These are phyloP conservation scores for Acarapis woodi DNA, from an alignment of 1,140 invertebrate genomes.

Conservation along the genomic window DNA sequence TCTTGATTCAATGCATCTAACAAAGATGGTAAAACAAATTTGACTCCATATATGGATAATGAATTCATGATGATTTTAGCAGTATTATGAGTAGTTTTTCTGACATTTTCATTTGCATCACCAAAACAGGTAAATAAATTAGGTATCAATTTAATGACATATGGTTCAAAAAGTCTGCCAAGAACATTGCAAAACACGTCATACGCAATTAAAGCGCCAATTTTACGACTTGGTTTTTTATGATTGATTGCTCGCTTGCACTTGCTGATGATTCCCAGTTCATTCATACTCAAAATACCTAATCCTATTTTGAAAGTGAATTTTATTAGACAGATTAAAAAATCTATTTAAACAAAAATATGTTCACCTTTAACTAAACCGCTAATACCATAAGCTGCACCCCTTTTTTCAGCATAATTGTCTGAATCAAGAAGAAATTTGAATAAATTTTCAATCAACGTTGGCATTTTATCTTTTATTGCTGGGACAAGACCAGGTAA, in stretches of 20 bases:
- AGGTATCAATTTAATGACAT: slow-evolving; percentile 85
- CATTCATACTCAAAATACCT: slow-evolving; percentile 77
- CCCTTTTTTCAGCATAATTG: slow-evolving; percentile 78
- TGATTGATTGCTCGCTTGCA: slow-evolving; percentile 80
- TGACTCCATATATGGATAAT: slow-evolving; percentile 81
- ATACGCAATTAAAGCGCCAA: slow-evolving; percentile 87
- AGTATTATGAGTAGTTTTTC: slow-evolving; percentile 61
- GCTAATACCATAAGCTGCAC: slow-evolving; percentile 24
- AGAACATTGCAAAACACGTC: slow-evolving; percentile 86
- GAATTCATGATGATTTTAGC: slow-evolving; percentile 88
- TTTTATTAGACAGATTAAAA: too few species aligned
- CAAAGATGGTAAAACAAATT: slow-evolving; percentile 65
- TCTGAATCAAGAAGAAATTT: slow-evolving; percentile 64
- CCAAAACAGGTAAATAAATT: slow-evolving; percentile 84
- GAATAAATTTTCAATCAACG: slow-evolving; percentile 58
- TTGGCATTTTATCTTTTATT: slow-evolving; percentile 59
- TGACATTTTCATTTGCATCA: slow-evolving; percentile 46
- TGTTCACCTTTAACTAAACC: slow-evolving; percentile 56
- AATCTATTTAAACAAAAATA: too few species aligned
- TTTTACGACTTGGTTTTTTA: slow-evolving; percentile 69
- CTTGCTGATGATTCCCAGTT: slow-evolving; percentile 78
- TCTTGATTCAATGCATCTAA: slow-evolving; percentile 80
- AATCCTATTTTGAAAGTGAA: too few species aligned
- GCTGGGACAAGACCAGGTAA: slow-evolving; percentile 69
- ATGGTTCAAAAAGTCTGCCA: slow-evolving; percentile 87